These are phyloP conservation scores for Callaeas wilsoni DNA, from an alignment of 2,113 vertebrate species.

Conservation along the genomic window DNA sequence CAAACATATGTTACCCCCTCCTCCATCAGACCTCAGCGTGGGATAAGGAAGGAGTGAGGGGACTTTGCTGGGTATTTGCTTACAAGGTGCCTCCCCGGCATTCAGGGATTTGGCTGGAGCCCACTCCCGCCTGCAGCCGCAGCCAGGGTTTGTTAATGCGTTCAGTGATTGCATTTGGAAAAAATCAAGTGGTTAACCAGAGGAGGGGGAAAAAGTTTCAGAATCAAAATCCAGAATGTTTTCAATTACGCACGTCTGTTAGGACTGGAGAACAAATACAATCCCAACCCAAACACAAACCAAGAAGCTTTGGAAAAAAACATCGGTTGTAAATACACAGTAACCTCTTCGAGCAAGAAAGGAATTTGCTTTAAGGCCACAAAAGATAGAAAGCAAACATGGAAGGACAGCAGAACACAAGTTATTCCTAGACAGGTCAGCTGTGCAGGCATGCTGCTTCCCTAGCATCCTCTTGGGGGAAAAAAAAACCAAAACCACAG, in stretches of 20 bases:
- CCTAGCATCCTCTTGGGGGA: not conserved
- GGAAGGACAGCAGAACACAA: not conserved
- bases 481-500: not conserved
- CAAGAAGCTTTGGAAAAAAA: conserved; percentile 41
- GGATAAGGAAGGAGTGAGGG: not conserved
- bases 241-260: conserved; percentile 61
- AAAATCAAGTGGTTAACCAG: conserved; percentile 74
- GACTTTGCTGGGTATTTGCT: not conserved
- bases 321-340: conserved; percentile 9
- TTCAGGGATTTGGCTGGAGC: not conserved
- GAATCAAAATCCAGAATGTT: conserved; percentile 63
- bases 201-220: conserved; percentile 40
- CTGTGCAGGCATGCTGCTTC: conserved; percentile 16
- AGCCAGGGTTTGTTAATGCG: conserved; percentile 42
- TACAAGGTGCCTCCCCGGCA: conserved; percentile 37
- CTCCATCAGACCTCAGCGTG: fast-evolving
- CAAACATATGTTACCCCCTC: not conserved
- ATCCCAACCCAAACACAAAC: conserved; percentile 56
- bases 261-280: conserved; percentile 39
- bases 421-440: conserved; percentile 19
- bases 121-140: conserved; percentile 9
- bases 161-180: conserved; percentile 69
- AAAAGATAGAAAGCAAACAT: conserved; percentile 2
- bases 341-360: conserved; percentile 25
- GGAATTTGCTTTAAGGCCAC: conserved; percentile 14